Evolutionary conservation across 2,888 invertebrate species (phyloP), one percentile per base, ranked within the genome.

Genomic region (Spodoptera littoralis): DNA sequence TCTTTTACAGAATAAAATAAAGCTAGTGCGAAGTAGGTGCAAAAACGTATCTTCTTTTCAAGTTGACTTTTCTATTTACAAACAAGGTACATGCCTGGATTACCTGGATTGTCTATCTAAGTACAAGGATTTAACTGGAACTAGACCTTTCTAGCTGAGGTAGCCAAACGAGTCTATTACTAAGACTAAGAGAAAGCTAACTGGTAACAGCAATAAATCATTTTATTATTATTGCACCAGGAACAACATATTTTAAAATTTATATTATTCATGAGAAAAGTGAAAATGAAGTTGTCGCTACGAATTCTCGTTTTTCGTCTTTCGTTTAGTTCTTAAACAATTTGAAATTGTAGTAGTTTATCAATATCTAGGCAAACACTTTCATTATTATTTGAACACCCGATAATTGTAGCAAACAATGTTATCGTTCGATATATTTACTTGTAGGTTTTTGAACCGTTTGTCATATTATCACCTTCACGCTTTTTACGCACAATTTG

Each of bases 381-480:
- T 36, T 36, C 0, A 27, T 27, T 36, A 36, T 36, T 36, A 36
- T 6, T 36, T 36, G 36, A 36, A 36, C 36, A 36, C 36, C 6
- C 36, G 36, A 36, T 36, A 36, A 36, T 8, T 36, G 2, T 8
- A 9, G 9, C 36, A 36, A 36, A 36, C 36, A 36, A 36, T 36
- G 8, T 36, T 36, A 36, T 36, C 36, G 4, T 9, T 36, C 36
- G 8, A 36, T 36, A 36, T 36, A 36, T 36, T 36, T 36, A 36
- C 36, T 36, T 1, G 8, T n/a, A 65, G 63, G 65, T 69, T 60
- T 61, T 65, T 65, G 59, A 65, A 72, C 73, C 4, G 52, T 60
- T 63, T 30, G 47, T 58, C 46, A 54, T 61, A 48, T 50, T 45
- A 57, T 63, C 65, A 65, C 61, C 69, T 73, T 65, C 63, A 77